These are phyloP conservation scores for Antechinus stuartii DNA, from an alignment of 2,113 vertebrate species.

Conservation along the genomic window DNA sequence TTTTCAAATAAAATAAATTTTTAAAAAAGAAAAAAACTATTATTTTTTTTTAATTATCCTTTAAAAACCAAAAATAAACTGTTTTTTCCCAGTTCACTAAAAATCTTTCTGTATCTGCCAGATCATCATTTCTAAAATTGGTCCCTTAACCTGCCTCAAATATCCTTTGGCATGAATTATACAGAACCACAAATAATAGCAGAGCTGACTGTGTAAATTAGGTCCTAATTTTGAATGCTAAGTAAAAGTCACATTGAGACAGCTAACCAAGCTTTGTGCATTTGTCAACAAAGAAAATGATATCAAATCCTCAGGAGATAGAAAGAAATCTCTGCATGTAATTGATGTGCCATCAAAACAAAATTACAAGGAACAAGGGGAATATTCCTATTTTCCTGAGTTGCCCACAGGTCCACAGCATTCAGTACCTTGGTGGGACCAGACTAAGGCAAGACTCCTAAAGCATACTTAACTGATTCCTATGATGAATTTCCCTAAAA, in stretches of 20 bases:
- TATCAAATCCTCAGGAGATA: background rate
- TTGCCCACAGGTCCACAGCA: background rate
- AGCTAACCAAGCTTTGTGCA: background rate
- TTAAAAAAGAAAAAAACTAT: too few relatives aligned
- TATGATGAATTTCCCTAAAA: background rate
- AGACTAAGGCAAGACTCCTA: background rate
- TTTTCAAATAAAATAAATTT: too few relatives aligned
- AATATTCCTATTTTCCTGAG: background rate
- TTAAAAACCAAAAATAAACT: background rate
- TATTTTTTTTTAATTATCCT: background rate
- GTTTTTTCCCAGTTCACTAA: background rate
- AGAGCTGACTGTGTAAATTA: background rate
- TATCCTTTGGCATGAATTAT: slow-evolving; percentile 1
- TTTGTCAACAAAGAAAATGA: background rate
- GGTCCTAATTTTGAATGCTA: background rate
- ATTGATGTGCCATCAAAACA: slow-evolving; percentile 1
- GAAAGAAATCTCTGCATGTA: background rate
- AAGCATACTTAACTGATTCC: background rate
- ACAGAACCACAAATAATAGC: background rate
- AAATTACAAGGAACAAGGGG: background rate
- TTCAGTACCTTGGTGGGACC: background rate
- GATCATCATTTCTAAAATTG: background rate
- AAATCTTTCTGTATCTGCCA: background rate
- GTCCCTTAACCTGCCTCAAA: background rate
- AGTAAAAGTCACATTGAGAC: background rate